These are phyloP conservation scores for Itoplectis maculator DNA, from an alignment of 2,888 invertebrate genomes.

Conservation along the genomic window DNA sequence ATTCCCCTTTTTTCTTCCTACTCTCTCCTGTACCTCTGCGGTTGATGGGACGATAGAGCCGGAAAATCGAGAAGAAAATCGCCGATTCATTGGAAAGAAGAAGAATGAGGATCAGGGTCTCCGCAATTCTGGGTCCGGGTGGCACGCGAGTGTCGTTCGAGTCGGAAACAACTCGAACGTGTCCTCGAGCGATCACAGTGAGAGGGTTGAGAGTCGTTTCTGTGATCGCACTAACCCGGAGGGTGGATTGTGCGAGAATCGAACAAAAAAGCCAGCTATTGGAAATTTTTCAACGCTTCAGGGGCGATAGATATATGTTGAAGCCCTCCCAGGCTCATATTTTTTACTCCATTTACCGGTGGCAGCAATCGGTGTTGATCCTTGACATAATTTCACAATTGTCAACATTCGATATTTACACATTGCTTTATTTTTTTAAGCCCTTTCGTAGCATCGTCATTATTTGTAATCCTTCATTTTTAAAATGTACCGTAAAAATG, in stretches of 20 bases:
- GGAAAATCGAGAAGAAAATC: slow-evolving; percentile 26
- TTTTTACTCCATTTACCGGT: neutral
- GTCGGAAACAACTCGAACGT: slow-evolving; percentile 1
- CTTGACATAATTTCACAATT: neutral
- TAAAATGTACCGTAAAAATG: too few species aligned
- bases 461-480: too few species aligned
- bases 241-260: neutral
- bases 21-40: neutral
- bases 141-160: slow-evolving; percentile 20
- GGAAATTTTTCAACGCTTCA: slow-evolving; percentile 5
- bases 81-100: slow-evolving; percentile 23
- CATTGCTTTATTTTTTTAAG: neutral
- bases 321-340: neutral
- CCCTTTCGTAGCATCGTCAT: too few species aligned
- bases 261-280: neutral
- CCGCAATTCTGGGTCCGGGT: neutral
- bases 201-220: slow-evolving; percentile 8
- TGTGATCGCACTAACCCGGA: neutral
- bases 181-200: neutral
- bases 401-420: neutral
- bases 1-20: neutral
- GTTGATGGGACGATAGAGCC: slow-evolving; percentile 3
- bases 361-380: too few species aligned
- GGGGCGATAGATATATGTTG: slow-evolving; percentile 15
- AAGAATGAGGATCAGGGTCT: slow-evolving; percentile 13